These are phyloP conservation scores for Protomyctophum bolini DNA, from an alignment of 2,113 vertebrate genomes.

Conservation along the genomic window DNA sequence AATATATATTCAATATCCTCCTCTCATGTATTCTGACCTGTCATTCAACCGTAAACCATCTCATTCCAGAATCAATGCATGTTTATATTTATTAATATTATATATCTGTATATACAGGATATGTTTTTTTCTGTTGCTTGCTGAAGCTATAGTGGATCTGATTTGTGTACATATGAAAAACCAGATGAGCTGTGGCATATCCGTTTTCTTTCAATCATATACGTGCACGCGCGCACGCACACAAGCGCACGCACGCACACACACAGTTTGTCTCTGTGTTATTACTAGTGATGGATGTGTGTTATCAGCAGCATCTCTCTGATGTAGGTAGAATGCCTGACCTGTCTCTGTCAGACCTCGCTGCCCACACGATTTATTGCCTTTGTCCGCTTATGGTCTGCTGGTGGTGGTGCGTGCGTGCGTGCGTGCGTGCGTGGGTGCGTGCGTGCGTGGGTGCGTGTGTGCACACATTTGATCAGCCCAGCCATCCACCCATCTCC, in stretches of 20 bases:
- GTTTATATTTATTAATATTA: constrained; percentile 32
- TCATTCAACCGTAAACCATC: constrained; percentile 17
- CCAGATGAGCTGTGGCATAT: constrained; percentile 27
- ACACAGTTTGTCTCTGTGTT: constrained; percentile 39
- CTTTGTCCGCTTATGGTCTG: constrained; percentile 57
- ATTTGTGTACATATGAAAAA: constrained; percentile 25
- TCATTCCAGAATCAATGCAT: constrained; percentile 71
- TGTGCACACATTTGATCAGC: constrained; percentile 58
- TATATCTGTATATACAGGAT: too few species aligned
- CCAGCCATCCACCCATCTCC: constrained; percentile 18
- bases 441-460: neutral
- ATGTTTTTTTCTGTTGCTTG: constrained; percentile 30
- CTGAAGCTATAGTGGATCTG: constrained; percentile 36
- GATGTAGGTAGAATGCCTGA: constrained; percentile 68
- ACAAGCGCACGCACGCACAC: constrained; percentile 39
- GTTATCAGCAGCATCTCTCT: constrained; percentile 67
- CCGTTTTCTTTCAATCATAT: constrained; percentile 37
- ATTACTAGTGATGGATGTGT: constrained; percentile 70
- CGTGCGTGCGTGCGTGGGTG: constrained; percentile 11
- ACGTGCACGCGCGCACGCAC: neutral
- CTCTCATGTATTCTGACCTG: constrained; percentile 28
- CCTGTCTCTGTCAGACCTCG: constrained; percentile 63
- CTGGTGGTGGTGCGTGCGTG: constrained; percentile 42
- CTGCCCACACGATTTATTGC: constrained; percentile 67
- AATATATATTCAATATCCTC: constrained; percentile 60